A percentile compares a stretch with the other conserved stretches of the same genome.
Conservation (phyloP, 2,888 invertebrate species). For the Drosophila nr. fundita region DNA sequence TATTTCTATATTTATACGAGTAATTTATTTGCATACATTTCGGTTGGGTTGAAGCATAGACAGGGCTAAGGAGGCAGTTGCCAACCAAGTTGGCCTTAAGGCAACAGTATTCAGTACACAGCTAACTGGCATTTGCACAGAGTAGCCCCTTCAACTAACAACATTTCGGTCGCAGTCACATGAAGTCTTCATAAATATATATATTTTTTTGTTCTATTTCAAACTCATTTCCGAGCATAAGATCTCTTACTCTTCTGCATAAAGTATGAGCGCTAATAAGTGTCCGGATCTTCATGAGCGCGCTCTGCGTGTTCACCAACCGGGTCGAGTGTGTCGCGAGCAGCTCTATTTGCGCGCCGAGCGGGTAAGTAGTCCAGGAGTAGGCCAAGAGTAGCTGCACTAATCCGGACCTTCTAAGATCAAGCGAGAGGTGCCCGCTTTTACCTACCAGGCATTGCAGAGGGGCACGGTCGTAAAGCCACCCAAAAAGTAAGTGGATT, state of each 20-base stretch:
- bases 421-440: slow-evolving; percentile 81
- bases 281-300: slow-evolving; percentile 60
- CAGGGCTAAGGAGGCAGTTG: not conserved
- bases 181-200: slow-evolving; percentile 7
- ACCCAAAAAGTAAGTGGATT: slow-evolving; percentile 78
- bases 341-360: slow-evolving; percentile 61
- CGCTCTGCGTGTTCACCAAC: slow-evolving; percentile 56
- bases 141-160: slow-evolving; percentile 62
- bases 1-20: slow-evolving; percentile 48
- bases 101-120: not conserved
- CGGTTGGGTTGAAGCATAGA: not conserved
- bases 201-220: not conserved
- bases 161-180: slow-evolving; percentile 52
- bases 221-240: slow-evolving; percentile 8
- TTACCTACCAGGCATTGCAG: slow-evolving; percentile 83
- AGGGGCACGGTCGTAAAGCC: slow-evolving; percentile 81
- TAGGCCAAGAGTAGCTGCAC: not conserved
- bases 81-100: slow-evolving; percentile 29
- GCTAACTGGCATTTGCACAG: slow-evolving; percentile 48
- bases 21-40: slow-evolving; percentile 43
- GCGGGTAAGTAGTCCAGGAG: slow-evolving; percentile 48
- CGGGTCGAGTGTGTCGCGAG: slow-evolving; percentile 69
- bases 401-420: slow-evolving; percentile 46
- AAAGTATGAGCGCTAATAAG: slow-evolving; percentile 39
- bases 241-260: not conserved